These are phyloP conservation scores for Hartigia nigra DNA, from an alignment of 2,888 invertebrate species.

Conservation along the genomic window DNA sequence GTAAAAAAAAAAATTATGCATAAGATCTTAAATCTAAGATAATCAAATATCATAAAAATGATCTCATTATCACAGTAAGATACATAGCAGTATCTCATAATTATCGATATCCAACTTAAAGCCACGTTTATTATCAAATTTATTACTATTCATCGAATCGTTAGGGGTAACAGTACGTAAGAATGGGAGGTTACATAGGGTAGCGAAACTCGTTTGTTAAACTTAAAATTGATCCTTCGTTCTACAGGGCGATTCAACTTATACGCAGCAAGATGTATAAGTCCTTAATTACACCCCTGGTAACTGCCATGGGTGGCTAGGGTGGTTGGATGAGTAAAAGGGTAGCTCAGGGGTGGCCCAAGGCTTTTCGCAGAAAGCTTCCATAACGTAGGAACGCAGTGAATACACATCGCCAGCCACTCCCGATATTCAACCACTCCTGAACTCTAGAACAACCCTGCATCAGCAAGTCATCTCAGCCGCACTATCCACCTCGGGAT, in stretches of 20 bases:
- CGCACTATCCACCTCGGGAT: neutral
- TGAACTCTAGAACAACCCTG: neutral
- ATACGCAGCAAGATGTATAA: slow-evolving; percentile 26
- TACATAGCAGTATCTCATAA: neutral
- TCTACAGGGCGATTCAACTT: slow-evolving; percentile 29
- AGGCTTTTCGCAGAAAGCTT: neutral
- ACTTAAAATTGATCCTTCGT: slow-evolving; percentile 56
- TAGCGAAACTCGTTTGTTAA: slow-evolving; percentile 51
- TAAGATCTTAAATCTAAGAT: too few species aligned
- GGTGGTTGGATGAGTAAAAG: slow-evolving; percentile 20
- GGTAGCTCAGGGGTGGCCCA: neutral
- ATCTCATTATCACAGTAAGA: too few species aligned
- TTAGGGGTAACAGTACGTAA: slow-evolving; percentile 1
- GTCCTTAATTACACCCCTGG: slow-evolving; percentile 36
- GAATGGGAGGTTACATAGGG: neutral
- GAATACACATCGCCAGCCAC: neutral
- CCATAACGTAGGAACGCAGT: neutral
- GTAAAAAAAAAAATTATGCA: too few species aligned
- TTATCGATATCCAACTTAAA: neutral
- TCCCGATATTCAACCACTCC: neutral
- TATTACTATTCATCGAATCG: slow-evolving; percentile 18
- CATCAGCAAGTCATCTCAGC: neutral
- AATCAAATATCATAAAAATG: too few species aligned
- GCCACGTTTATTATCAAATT: slow-evolving; percentile 9
- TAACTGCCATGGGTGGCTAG: slow-evolving; percentile 20